phyloP scores from a whole-genome alignment of 2,113 vertebrate genomes.

The Rhinopomastus cyanomelas region DNA sequence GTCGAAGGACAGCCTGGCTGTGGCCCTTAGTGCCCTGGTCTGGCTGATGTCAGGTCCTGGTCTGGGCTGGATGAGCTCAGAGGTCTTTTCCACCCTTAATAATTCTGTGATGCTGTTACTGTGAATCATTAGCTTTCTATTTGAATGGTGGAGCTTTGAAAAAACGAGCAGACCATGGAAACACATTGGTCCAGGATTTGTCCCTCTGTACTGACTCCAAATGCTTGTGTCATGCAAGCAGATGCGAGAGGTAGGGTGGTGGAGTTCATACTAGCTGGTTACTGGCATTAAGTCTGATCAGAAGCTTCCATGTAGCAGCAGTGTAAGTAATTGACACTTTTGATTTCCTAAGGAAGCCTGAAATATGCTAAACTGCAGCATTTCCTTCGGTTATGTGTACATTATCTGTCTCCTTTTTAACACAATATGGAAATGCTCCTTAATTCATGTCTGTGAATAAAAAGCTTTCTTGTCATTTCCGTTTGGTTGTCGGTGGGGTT shows the following conservation, averaged over 20 bases:
- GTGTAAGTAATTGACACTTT: background rate
- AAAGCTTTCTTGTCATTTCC: constrained; percentile 1
- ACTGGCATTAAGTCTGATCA: background rate
- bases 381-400: constrained; percentile 12
- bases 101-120: no score
- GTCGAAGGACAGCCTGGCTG: no score
- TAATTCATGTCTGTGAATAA: constrained; percentile 23
- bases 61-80: no score
- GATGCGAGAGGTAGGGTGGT: background rate
- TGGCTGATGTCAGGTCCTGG: no score
- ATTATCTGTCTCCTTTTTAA: background rate
- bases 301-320: background rate
- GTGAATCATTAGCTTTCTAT: constrained; percentile 14
- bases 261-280: background rate
- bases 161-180: background rate
- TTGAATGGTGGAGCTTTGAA: background rate
- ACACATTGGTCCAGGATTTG: background rate
- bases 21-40: no score
- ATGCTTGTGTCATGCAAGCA: background rate
- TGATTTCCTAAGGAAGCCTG: constrained; percentile 10
- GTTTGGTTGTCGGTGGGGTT: no score
- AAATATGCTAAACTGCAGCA: constrained; percentile 4
- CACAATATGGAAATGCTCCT: background rate
- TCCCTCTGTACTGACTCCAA: background rate
- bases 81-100: no score